Conservation (phyloP, 2,113 vertebrate species). For the Scalopus aquaticus region DNA sequence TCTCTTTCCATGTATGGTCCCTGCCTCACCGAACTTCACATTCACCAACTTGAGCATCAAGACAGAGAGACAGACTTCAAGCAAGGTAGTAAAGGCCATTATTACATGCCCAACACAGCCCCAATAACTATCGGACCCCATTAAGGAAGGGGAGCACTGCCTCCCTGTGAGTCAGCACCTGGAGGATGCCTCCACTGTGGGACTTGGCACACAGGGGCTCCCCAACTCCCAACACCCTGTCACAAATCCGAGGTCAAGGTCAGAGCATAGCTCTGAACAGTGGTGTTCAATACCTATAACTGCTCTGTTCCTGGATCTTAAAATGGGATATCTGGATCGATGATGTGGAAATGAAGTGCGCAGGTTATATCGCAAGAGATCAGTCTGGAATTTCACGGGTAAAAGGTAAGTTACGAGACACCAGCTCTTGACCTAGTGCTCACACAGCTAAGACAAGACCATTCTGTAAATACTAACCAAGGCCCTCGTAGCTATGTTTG, state of each 20-base stretch:
- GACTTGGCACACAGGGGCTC: no score
- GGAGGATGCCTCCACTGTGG: no score
- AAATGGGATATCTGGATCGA: neutral
- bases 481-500: neutral
- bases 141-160: neutral
- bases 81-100: neutral
- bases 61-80: neutral
- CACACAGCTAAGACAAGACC: neutral
- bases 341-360: neutral
- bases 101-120: neutral
- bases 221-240: no score
- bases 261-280: neutral
- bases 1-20: neutral
- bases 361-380: neutral
- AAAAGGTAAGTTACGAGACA: neutral
- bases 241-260: neutral
- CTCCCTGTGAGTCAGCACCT: neutral
- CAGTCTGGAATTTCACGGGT: neutral
- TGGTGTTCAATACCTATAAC: neutral
- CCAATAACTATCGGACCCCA: neutral
- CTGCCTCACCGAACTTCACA: neutral
- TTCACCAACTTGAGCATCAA: neutral
- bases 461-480: neutral
- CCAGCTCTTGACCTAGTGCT: neutral
- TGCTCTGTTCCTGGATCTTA: constrained; percentile 25